Percentiles rank a stretch among this genome's conserved stretches.
phyloP scores from a whole-genome alignment of 2,113 vertebrate genomes.

The Oncorhynchus clarkii region DNA sequence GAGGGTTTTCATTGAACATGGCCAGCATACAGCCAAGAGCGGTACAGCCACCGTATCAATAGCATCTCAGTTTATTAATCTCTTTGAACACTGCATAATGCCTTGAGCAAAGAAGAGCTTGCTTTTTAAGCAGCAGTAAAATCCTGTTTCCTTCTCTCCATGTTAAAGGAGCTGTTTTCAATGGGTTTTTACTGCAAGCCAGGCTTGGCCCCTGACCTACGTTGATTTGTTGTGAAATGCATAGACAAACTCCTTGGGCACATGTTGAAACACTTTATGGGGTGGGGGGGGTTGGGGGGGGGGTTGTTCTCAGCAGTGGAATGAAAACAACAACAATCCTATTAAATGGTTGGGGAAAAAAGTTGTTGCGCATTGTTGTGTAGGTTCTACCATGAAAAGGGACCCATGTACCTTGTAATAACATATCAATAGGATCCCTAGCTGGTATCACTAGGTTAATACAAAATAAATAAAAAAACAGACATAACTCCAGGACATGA shows the following conservation, averaged over 20 bases:
- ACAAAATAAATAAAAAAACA: constrained; percentile 25
- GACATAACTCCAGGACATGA: constrained; percentile 32
- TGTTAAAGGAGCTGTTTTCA: constrained; percentile 50
- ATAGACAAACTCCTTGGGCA: constrained; percentile 63
- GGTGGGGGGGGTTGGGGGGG: constrained; percentile 52
- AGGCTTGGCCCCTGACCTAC: constrained; percentile 70
- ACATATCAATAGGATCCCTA: constrained; percentile 57
- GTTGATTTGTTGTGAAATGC: constrained; percentile 64
- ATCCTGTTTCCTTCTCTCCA: constrained; percentile 61
- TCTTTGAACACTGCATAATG: constrained; percentile 64
- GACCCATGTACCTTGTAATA: constrained; percentile 62
- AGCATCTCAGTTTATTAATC: constrained; percentile 73
- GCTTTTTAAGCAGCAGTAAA: constrained; percentile 68
- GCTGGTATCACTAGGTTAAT: constrained; percentile 49
- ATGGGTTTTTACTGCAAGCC: constrained; percentile 66
- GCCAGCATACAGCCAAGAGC: constrained; percentile 43
- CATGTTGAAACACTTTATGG: constrained; percentile 61
- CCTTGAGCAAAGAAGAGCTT: constrained; percentile 66
- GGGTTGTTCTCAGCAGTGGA: constrained; percentile 56
- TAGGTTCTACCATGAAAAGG: constrained; percentile 54
- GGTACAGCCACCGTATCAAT: constrained; percentile 57
- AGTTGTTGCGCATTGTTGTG: constrained; percentile 26
- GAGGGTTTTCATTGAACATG: constrained; percentile 37
- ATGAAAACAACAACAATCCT: constrained; percentile 70
- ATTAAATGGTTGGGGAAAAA: constrained; percentile 67